Percentiles rank a stretch among this genome's conserved stretches.
These are phyloP conservation scores for Hartigia nigra DNA, from an alignment of 2,888 invertebrate genomes.

Conservation along the genomic window DNA sequence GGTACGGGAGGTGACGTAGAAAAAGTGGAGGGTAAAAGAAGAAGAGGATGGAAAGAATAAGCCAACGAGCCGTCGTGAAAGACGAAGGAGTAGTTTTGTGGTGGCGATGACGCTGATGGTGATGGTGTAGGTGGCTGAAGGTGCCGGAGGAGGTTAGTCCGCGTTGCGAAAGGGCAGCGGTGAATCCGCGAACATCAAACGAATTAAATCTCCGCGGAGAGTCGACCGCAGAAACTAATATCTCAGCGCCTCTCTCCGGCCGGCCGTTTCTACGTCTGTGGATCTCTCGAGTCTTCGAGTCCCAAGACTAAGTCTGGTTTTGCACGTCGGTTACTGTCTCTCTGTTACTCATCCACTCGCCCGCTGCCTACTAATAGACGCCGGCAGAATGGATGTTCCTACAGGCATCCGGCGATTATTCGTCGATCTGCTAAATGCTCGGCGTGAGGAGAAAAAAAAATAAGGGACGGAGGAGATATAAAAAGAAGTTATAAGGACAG, in stretches of 20 bases:
- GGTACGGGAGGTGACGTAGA: not conserved
- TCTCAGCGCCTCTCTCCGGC: constrained; percentile 50
- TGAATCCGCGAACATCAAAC: constrained; percentile 66
- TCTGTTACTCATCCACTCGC: not conserved
- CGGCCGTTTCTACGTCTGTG: constrained; percentile 34
- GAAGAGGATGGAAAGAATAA: not conserved
- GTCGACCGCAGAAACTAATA: constrained; percentile 66
- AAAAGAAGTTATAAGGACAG: not conserved
- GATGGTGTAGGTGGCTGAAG: not conserved
- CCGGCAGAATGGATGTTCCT: constrained; percentile 37
- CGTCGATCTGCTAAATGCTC: not conserved
- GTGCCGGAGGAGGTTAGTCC: constrained; percentile 1
- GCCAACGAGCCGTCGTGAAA: not conserved
- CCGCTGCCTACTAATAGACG: constrained; percentile 38
- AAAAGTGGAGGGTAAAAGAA: not conserved
- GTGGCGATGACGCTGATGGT: not conserved
- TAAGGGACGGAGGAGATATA: not conserved
- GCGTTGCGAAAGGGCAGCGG: constrained; percentile 47
- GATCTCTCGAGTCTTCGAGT: constrained; percentile 20
- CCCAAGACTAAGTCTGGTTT: not conserved
- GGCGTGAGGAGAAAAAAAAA: not conserved
- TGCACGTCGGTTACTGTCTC: not conserved
- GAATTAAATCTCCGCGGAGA: constrained; percentile 65
- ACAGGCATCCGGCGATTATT: constrained; percentile 9
- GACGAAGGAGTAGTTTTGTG: not conserved